phyloP scores from a whole-genome alignment of 2,888 invertebrate genomes.

The Amphipyra berbera region DNA sequence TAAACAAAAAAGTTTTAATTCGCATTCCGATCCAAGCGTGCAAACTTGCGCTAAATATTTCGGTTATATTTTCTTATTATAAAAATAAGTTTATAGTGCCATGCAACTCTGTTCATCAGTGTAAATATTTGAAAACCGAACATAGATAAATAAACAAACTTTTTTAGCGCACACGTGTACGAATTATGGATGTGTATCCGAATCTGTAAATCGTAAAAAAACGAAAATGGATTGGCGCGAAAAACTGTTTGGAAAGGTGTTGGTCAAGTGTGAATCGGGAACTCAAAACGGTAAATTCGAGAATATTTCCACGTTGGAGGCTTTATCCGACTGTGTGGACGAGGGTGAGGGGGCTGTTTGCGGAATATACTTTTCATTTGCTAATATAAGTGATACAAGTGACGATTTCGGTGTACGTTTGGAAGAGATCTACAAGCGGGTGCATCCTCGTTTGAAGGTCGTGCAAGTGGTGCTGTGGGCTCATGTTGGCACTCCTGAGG shows the following conservation, averaged over 20 bases:
- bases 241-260: conserved; percentile 89
- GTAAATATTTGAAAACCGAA: conserved; percentile 41
- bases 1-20: conserved; percentile 45
- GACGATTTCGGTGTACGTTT: conserved; percentile 92
- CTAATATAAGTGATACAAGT: conserved; percentile 91
- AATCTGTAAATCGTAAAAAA: conserved; percentile 35
- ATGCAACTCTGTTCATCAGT: conserved; percentile 9
- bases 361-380: conserved; percentile 93
- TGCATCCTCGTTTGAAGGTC: conserved; percentile 89
- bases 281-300: conserved; percentile 85
- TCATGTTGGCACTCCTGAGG: conserved; percentile 88
- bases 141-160: conserved; percentile 43
- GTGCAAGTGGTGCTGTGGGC: conserved; percentile 93
- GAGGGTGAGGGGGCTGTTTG: conserved; percentile 87
- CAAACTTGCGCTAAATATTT: conserved; percentile 49
- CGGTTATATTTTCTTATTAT: conserved; percentile 17
- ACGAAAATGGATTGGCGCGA: conserved; percentile 90
- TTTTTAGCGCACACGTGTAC: conserved; percentile 19
- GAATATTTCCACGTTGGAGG: conserved; percentile 82
- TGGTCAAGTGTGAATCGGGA: conserved; percentile 87
- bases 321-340: conserved; percentile 83
- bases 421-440: conserved; percentile 88
- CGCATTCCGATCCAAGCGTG: conserved; percentile 51
- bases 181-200: conserved; percentile 27
- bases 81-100: conserved; percentile 14